Evolutionary conservation across 2,113 vertebrate species (phyloP), one percentile per base, ranked within the genome.

Genomic region (Paracanthobrama guichenoti): DNA sequence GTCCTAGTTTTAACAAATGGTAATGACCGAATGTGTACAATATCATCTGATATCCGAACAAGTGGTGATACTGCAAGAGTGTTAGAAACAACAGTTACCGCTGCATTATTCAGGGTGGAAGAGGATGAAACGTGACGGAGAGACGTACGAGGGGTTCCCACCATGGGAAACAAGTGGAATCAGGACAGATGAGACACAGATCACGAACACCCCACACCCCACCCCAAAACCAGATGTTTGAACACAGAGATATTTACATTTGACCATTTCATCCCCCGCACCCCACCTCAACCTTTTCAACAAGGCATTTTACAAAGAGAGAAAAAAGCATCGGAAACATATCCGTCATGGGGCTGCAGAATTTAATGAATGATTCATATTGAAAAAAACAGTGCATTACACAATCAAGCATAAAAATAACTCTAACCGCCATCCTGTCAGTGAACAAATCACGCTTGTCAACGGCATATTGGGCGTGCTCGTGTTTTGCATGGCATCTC

Each of bases 381-480:
- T 50, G 35, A 72, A 71, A 80, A 44, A 74, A 44, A 55, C 69
- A 31, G 9, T 0, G 18, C 46, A 67, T 80, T 62, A 44, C 48
- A 81, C 24, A 84, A 64, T 74, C 69, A 84, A 60, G 81, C 24
- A 64, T 57, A 81, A 44, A 81, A 81, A 76, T 86, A 86, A 67
- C 44, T 77, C 10, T 46, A 62, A 22, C 18, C 71, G 11, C 16
- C 35, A 46, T 72, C 39, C 50, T 44, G 62, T 31, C 55, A n/a
- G 18, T 46, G 74, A 82, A 57, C 16, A 66, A 59, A 69, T 78
- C 71, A 48, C 59, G 39, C 64, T 66, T 4, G 35, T 31, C 78
- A 44, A 83, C 20, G 48, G 59, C 28, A 13, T 46, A 62, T 24
- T n/a, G 16, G 31, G n/a, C 20, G 28, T 12, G 57, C 28, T 81